Base-by-base conservation (phyloP, 2,888 invertebrate species). In the Lasioglossum oenotherae region DNA sequence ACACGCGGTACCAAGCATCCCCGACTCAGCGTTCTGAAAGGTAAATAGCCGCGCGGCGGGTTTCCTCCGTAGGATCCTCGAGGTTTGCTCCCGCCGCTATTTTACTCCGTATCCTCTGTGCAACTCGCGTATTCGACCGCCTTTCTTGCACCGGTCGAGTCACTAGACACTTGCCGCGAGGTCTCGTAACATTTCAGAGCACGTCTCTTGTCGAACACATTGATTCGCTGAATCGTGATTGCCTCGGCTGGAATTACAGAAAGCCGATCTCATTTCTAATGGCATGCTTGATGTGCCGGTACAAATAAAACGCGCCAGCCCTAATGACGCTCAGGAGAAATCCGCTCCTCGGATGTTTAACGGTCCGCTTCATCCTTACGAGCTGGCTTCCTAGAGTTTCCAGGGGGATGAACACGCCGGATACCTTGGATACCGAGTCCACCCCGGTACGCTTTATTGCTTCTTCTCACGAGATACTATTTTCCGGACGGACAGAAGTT, bases 21-120 rank as follows among this genome's bases (percentile, higher is more conserved):
- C 89, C 88, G 84, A 91, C 88, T 92, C 92, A 92, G 89, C 91
- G 90, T 90, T 92, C 91, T 90, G 90, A 87, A 90, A 91, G 91
- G 91, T 91, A 92, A 92, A 92, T 89, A 88, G 88, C 79, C 80
- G 78, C 93, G 86, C 92, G 49, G 57, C 49, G n/a, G 35, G n/a
- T n/a, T 23, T 74, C 60, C 57, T 67, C 31, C 19, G 14, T 49
- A 31, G 16, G 38, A 81, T 81, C 72, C 76, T 76, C n/a, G 31
- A 76, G 76, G n/a, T 83, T 64, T 60, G 80, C 60, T 83, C 71
- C 35, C 41, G 38, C 38, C 64, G 27, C 53, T 41, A 12, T 38
- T 64, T 31, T 31, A 19, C 38, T 44, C 44, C 44, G 38, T 78
- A 67, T 78, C 77, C 44, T 49, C 44, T 49, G 38, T 2, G 14